These are phyloP conservation scores for Siniperca obscura DNA, from an alignment of 2,797 vertebrate genomes.

Conservation along the genomic window DNA sequence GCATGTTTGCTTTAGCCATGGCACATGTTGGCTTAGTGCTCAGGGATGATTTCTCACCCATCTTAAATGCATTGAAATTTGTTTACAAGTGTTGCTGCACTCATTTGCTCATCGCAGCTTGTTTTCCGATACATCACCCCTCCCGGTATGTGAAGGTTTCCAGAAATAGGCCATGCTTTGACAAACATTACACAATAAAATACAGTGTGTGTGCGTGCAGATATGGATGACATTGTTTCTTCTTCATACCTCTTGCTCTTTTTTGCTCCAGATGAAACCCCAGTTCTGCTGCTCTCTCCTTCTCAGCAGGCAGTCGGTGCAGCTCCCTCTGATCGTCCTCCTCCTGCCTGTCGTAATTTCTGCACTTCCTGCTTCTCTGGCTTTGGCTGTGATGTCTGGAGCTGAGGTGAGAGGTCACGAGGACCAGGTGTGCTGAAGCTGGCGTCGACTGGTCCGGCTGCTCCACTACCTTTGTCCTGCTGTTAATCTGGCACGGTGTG, in stretches of 20 bases:
- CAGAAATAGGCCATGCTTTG: conserved; percentile 43
- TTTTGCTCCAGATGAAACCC: conserved; percentile 35
- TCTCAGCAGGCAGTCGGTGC: conserved; percentile 29
- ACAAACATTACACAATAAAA: conserved; percentile 29
- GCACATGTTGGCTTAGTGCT: conserved; percentile 58
- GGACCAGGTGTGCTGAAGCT: conserved; percentile 74
- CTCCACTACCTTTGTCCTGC: conserved; percentile 60
- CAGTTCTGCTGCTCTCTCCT: conserved; percentile 19
- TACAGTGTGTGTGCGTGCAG: neutral
- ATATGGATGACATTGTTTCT: conserved; percentile 31
- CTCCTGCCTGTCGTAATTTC: conserved; percentile 61
- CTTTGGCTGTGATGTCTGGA: conserved; percentile 62
- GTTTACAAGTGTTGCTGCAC: conserved; percentile 50
- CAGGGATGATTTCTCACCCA: conserved; percentile 45
- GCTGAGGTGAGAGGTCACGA: conserved; percentile 68
- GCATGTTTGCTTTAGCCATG: conserved; percentile 56
- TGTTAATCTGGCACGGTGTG: conserved; percentile 56
- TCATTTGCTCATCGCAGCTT: conserved; percentile 40
- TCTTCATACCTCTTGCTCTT: conserved; percentile 21
- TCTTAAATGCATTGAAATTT: conserved; percentile 58
- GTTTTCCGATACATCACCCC: conserved; percentile 36
- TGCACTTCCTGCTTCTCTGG: conserved; percentile 63
- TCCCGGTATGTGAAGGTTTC: neutral
- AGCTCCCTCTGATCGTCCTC: conserved; percentile 48
- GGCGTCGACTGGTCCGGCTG: conserved; percentile 46